Base-by-base conservation (phyloP, 2,797 vertebrate genomes). In the Xiphophorus birchmanni region DNA sequence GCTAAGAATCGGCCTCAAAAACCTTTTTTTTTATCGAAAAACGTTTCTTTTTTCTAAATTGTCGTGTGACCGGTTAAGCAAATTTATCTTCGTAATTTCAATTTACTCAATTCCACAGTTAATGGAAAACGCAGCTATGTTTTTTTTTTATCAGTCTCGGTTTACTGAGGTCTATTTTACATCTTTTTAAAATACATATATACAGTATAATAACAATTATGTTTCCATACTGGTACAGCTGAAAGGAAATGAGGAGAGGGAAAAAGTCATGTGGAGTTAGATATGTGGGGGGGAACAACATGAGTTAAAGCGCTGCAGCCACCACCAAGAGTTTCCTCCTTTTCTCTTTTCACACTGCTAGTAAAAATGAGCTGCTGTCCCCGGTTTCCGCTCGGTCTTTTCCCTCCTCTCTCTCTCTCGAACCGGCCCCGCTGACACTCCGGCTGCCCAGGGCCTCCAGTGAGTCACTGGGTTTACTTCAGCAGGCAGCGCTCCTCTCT, bases 401-500 rank as follows among this genome's bases (percentile, higher is more conserved):
- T 58, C 71, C 65, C 7, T 67, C 45, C 8, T 56, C 50, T 72
- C 50, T 50, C 29, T 58, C 18, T 69, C 77, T 81, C 78, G 65
- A 84, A 73, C 40, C 48, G 80, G 74, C 42, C 45, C 75, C 9
- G 54, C 83, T 75, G 72, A 84, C 81, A 42, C 32, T 29, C 82
- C 23, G 48, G 3, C 13, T 65, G 84, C 81, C 86, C 21, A 73
- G 87, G 86, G 40, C 87, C 50, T 23, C 74, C 84, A 91, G 87
- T 92, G 91, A 92, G 88, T 91, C 88, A 91, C 82, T 50, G 89
- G 86, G 77, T 85, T 91, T 81, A 86, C 90, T 86, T 80, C 83
- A 76, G 76, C 17, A 10, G 76, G 79, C 80, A 65, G 73, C 78
- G 40, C 54, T 74, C 80, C 84, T 82, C 84, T 76, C 76, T 76